Evolutionary conservation across 2,113 vertebrate species (phyloP).

Genomic region (Gracilinanus agilis): DNA sequence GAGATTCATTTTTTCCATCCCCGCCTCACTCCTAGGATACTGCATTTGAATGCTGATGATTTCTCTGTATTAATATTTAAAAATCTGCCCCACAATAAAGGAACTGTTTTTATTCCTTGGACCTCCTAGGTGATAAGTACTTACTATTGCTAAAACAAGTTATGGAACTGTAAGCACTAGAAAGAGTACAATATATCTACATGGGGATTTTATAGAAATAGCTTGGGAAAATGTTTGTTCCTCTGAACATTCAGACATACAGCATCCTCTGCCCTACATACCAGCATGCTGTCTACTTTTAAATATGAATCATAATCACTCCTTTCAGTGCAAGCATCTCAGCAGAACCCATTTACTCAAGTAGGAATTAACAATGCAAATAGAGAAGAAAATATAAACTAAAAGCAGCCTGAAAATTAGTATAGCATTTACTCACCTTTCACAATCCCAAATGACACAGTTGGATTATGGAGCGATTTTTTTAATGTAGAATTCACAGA

Average conservation of each 20-base stretch:
- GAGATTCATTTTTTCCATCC: not conserved
- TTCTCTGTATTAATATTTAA: not conserved
- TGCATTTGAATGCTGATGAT: not conserved
- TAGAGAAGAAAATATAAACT: slow-evolving; percentile 13
- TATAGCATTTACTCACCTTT: not conserved
- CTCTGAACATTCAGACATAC: not conserved
- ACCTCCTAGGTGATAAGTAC: not conserved
- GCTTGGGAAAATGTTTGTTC: not conserved
- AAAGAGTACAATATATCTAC: not conserved
- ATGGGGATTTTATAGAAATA: slow-evolving; percentile 47
- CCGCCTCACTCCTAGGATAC: not conserved
- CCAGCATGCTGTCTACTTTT: not conserved
- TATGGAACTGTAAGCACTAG: not conserved
- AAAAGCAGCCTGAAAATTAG: slow-evolving; percentile 20
- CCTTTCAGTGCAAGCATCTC: slow-evolving; percentile 18
- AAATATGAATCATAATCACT: not conserved
- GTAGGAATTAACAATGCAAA: slow-evolving; percentile 32
- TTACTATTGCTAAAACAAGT: not conserved
- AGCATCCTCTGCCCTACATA: not conserved
- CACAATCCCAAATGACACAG: slow-evolving; percentile 21
- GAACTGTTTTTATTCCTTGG: not conserved
- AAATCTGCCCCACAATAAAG: not conserved
- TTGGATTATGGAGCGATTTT: slow-evolving; percentile 4
- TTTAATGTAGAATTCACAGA: not conserved
- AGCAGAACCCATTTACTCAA: slow-evolving; percentile 13